Conservation (phyloP, 2,113 vertebrate species). For the Hiodon tergisus region DNA sequence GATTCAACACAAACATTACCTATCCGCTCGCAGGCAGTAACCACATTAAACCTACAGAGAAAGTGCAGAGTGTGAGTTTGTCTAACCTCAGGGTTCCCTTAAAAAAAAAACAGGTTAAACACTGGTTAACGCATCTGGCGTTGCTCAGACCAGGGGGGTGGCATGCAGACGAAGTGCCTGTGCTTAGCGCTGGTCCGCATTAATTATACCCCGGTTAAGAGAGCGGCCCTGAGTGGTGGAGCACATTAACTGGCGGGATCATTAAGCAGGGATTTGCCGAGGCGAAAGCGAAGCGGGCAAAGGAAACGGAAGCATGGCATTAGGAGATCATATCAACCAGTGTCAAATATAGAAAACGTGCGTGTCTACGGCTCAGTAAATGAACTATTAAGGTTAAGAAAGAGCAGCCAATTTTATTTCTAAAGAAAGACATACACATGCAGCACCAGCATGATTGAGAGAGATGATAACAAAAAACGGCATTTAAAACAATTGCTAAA, state of each 20-base stretch:
- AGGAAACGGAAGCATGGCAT: background rate
- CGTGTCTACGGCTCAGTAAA: background rate
- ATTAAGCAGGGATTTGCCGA: background rate
- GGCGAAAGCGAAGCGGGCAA: background rate
- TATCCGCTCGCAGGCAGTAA: conserved; percentile 4
- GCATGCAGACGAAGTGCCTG: background rate
- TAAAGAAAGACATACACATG: background rate
- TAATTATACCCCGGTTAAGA: background rate
- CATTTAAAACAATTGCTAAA: too few relatives aligned
- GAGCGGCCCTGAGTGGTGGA: background rate
- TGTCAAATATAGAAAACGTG: background rate
- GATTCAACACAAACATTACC: conserved; percentile 4
- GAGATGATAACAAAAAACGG: too few relatives aligned
- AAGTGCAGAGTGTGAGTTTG: background rate
- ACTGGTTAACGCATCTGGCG: background rate
- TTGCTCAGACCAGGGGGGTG: background rate
- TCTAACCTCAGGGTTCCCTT: background rate
- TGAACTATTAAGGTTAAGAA: background rate
- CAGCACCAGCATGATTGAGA: too few relatives aligned
- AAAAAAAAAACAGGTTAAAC: too few relatives aligned
- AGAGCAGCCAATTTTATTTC: background rate
- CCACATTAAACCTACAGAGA: conserved; percentile 10
- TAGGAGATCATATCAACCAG: background rate
- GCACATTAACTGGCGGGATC: background rate
- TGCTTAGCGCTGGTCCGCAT: background rate